Evolutionary conservation across 2,113 vertebrate genomes (phyloP).

Genomic region (Chlorodrepanis virens): DNA sequence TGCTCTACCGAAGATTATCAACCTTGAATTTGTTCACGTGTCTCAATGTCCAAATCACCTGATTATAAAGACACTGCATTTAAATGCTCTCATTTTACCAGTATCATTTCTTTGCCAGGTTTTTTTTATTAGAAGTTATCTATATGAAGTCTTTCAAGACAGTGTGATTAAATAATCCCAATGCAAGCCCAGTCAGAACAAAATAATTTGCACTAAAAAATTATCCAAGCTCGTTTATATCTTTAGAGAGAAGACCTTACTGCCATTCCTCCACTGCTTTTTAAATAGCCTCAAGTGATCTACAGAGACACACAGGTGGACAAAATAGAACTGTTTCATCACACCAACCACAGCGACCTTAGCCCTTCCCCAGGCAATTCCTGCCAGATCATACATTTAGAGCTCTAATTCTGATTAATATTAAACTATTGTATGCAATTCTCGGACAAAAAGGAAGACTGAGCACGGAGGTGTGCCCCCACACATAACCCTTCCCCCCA

Average conservation of each 20-base stretch:
- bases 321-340: slow-evolving; percentile 38
- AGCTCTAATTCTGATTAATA: slow-evolving; percentile 35
- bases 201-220: not conserved
- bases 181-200: not conserved
- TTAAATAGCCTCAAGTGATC: slow-evolving; percentile 34
- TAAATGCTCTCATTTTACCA: not conserved
- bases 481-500: too few relatives aligned
- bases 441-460: not conserved
- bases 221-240: not conserved
- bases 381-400: slow-evolving; percentile 48
- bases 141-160: not conserved
- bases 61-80: not conserved
- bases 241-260: not conserved
- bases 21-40: not conserved
- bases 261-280: not conserved
- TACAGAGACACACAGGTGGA: not conserved
- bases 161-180: not conserved
- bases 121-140: not conserved
- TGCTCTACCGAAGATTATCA: not conserved
- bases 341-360: slow-evolving; percentile 49
- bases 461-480: not conserved
- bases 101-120: not conserved
- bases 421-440: not conserved
- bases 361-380: slow-evolving; percentile 51
- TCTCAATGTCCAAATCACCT: not conserved